Evolutionary conservation across 2,797 vertebrate species (phyloP).

Genomic region (Benthosema pterotum): DNA sequence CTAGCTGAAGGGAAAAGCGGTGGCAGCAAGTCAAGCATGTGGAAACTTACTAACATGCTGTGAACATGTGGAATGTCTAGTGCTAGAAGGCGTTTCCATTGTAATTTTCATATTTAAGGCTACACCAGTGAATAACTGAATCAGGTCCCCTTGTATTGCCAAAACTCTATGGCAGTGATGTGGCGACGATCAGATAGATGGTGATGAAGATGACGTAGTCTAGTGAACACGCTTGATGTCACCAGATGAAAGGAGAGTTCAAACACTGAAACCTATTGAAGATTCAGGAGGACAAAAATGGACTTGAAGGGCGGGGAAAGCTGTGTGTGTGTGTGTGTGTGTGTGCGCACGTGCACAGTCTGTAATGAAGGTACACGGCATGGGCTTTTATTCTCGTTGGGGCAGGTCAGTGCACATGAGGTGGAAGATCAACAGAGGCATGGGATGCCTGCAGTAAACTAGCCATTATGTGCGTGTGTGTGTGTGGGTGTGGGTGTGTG

Average conservation of each 20-base stretch:
- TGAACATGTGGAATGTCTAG: conserved; percentile 10
- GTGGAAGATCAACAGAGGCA: conserved; percentile 15
- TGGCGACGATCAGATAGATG: conserved; percentile 25
- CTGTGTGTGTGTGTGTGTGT: background rate
- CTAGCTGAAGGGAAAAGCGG: conserved; percentile 50
- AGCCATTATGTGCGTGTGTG: background rate
- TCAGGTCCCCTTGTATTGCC: background rate
- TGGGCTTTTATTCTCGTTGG: conserved; percentile 1
- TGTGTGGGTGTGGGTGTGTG: background rate
- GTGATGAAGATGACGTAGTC: background rate
- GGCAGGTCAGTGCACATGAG: conserved; percentile 11
- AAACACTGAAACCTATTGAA: background rate
- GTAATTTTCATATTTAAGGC: too few relatives aligned
- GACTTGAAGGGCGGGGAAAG: background rate
- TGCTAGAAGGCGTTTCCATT: too few relatives aligned
- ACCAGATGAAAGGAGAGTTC: background rate
- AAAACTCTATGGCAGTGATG: background rate
- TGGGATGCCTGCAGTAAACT: conserved; percentile 36
- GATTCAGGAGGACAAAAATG: background rate
- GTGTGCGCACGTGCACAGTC: background rate
- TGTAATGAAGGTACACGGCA: background rate
- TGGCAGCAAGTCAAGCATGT: conserved; percentile 48
- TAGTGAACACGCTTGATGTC: background rate
- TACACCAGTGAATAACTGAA: background rate
- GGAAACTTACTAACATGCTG: conserved; percentile 16